Evolutionary conservation across 2,113 vertebrate species (phyloP).

Genomic region (Machaerirhynchus nigripectus): DNA sequence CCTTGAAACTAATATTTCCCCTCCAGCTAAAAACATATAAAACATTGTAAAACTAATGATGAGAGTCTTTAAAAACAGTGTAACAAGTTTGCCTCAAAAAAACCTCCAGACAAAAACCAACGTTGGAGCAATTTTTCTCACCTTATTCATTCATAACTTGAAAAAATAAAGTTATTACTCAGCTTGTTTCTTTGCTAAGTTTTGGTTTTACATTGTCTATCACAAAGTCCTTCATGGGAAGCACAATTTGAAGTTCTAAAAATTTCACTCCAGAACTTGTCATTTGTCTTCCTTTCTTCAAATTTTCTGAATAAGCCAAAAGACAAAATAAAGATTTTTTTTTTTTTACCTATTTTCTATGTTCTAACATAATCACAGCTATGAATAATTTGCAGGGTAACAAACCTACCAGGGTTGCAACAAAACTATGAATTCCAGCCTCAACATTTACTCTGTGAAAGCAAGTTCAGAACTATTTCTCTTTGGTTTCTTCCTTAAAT

Average conservation of each 20-base stretch:
- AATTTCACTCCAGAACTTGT: neutral
- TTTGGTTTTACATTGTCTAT: neutral
- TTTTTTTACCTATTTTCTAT: neutral
- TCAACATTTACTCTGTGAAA: neutral
- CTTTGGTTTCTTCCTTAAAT: constrained; percentile 48
- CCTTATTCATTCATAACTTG: neutral
- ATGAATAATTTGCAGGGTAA: neutral
- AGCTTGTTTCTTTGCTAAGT: neutral
- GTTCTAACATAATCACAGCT: neutral
- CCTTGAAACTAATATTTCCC: neutral
- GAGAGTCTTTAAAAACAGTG: neutral
- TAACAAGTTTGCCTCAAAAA: neutral
- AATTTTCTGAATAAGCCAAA: neutral
- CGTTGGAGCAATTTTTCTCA: neutral
- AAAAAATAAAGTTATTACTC: neutral
- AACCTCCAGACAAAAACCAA: neutral
- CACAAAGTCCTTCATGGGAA: neutral
- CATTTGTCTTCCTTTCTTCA: neutral
- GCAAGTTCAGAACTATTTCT: neutral
- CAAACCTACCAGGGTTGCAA: neutral
- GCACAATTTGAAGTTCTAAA: neutral
- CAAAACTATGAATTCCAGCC: neutral
- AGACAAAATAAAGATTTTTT: neutral
- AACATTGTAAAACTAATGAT: neutral
- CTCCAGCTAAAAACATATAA: neutral